Conservation (phyloP, 2,113 vertebrate species). For the Pungitius pungitius region DNA sequence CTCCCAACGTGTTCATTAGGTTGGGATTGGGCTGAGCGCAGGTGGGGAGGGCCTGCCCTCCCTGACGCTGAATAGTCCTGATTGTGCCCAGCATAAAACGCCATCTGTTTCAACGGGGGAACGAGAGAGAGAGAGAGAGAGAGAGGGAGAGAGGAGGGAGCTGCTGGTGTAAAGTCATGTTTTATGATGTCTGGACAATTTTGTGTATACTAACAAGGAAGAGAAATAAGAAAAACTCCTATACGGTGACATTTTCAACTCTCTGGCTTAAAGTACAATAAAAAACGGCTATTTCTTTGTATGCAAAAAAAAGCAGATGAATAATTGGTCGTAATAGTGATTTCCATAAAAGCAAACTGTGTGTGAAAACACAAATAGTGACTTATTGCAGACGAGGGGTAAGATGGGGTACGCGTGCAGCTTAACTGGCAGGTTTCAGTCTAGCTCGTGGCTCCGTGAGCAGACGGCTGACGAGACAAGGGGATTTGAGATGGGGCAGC, state of each 20-base stretch:
- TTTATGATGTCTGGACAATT: constrained; percentile 68
- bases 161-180: constrained; percentile 66
- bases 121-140: constrained; percentile 53
- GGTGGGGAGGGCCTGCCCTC: constrained; percentile 90
- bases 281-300: background rate
- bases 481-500: constrained; percentile 56
- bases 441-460: constrained; percentile 32
- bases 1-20: constrained; percentile 92
- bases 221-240: constrained; percentile 16
- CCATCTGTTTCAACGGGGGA: constrained; percentile 89
- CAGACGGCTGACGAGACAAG: constrained; percentile 47
- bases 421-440: constrained; percentile 33
- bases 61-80: constrained; percentile 89
- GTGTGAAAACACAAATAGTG: constrained; percentile 13
- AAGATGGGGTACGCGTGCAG: constrained; percentile 41
- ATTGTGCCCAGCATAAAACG: constrained; percentile 92
- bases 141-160: constrained; percentile 53
- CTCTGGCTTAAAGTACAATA: background rate
- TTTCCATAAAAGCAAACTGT: constrained; percentile 9
- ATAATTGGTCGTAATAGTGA: constrained; percentile 3
- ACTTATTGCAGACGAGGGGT: constrained; percentile 16
- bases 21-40: constrained; percentile 89
- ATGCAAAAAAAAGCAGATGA: constrained; percentile 9
- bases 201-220: constrained; percentile 45
- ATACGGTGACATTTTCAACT: constrained; percentile 5